Conservation (phyloP, 2,113 vertebrate genomes). For the Herpetotheres cachinnans region DNA sequence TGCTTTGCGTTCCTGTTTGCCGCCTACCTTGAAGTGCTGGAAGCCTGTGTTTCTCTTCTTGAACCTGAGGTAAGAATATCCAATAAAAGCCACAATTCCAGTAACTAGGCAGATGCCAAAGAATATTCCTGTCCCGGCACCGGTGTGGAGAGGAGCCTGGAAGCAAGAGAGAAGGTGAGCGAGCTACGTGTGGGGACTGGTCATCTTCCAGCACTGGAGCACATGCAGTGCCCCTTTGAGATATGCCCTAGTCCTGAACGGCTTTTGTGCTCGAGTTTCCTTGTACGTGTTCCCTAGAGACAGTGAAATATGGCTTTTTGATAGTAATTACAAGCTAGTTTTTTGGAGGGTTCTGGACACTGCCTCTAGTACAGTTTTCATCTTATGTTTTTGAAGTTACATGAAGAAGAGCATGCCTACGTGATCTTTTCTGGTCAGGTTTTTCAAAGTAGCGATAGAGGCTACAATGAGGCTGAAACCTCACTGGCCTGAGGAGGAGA, state of each 20-base stretch:
- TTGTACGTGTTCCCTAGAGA: accelerated
- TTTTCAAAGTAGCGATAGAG: background rate
- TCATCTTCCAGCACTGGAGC: background rate
- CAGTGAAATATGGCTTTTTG: background rate
- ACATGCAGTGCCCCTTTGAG: background rate
- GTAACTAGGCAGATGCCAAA: constrained; percentile 73
- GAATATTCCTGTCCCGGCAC: constrained; percentile 79
- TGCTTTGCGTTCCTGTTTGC: background rate
- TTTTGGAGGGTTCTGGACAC: background rate
- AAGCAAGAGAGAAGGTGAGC: constrained; percentile 7
- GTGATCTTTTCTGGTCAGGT: background rate
- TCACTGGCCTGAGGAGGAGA: background rate
- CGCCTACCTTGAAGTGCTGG: constrained; percentile 86
- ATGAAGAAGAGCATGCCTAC: background rate
- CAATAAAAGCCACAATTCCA: constrained; percentile 65
- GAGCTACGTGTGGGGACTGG: background rate
- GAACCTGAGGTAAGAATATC: constrained; percentile 83
- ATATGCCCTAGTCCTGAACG: background rate
- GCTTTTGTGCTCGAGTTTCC: background rate
- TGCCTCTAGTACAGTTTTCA: background rate
- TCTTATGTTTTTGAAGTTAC: background rate
- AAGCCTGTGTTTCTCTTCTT: constrained; percentile 78
- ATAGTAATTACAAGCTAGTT: background rate
- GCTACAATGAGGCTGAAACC: background rate
- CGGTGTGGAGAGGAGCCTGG: constrained; percentile 64